Conservation (phyloP, 2,888 invertebrate species). For the Drosophila mettleri region DNA sequence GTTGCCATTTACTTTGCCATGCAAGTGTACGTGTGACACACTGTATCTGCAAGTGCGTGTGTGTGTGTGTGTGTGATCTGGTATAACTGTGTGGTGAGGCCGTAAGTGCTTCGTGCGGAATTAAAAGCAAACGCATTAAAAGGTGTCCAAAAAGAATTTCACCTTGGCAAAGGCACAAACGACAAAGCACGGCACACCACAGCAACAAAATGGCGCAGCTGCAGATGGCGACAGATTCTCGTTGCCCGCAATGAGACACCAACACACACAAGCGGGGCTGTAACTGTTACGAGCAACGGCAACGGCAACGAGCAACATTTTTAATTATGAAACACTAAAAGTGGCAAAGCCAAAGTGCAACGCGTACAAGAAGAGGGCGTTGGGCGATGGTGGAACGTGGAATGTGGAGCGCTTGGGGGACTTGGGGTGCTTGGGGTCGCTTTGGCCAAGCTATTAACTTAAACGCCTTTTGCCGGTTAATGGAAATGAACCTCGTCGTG, state of each 20-base stretch:
- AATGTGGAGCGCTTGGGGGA: conserved; percentile 1
- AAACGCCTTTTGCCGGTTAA: conserved; percentile 83
- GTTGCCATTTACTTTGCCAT: conserved; percentile 69
- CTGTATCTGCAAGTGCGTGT: conserved; percentile 9
- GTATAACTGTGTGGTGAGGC: conserved; percentile 54
- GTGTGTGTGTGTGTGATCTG: conserved; percentile 12
- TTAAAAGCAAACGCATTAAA: conserved; percentile 79
- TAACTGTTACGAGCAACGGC: conserved; percentile 28
- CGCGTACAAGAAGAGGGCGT: conserved; percentile 46
- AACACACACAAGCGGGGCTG: conserved; percentile 5
- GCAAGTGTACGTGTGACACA: conserved; percentile 4
- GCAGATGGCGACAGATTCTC: conserved; percentile 62
- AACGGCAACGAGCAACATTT: conserved; percentile 77
- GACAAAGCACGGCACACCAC: conserved; percentile 22
- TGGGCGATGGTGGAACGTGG: conserved; percentile 1
- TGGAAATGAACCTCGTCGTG: conserved; percentile 79
- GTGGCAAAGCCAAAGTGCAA: conserved; percentile 81
- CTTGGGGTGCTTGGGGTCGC: conserved; percentile 38
- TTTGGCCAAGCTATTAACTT: conserved; percentile 81
- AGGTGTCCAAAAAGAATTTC: conserved; percentile 78
- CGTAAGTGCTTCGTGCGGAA: conserved; percentile 73
- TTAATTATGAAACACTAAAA: conserved; percentile 84
- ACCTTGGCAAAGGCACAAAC: conserved; percentile 63
- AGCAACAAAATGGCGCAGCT: conserved; percentile 72
- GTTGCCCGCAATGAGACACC: conserved; percentile 27